phyloP scores from a whole-genome alignment of 2,888 invertebrate species.

The Stenolophus ochropezus region DNA sequence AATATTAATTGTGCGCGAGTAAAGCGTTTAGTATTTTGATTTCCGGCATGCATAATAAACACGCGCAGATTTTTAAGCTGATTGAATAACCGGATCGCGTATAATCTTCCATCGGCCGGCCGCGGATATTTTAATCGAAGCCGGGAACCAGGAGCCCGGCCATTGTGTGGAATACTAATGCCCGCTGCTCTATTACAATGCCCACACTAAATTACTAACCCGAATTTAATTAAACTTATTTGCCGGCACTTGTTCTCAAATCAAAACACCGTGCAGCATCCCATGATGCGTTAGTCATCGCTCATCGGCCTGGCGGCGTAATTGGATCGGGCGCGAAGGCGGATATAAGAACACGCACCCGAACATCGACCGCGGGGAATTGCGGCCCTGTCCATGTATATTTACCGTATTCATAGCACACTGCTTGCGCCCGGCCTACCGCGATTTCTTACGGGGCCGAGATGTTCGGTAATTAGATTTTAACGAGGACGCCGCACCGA shows the following conservation, averaged over 20 bases:
- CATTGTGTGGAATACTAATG: slow-evolving; percentile 45
- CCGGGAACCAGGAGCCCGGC: neutral
- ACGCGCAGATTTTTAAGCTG: slow-evolving; percentile 19
- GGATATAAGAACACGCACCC: neutral
- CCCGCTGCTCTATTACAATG: neutral
- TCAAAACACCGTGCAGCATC: neutral
- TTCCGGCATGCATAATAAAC: slow-evolving; percentile 27
- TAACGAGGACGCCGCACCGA: slow-evolving; percentile 25
- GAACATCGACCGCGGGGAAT: slow-evolving; percentile 38
- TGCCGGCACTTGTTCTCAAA: neutral
- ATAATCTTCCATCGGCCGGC: slow-evolving; percentile 4
- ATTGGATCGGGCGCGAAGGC: neutral
- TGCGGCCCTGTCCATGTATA: slow-evolving; percentile 39
- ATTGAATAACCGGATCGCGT: slow-evolving; percentile 19
- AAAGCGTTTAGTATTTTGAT: slow-evolving; percentile 12
- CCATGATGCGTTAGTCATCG: neutral
- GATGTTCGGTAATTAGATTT: slow-evolving; percentile 39
- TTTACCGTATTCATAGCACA: slow-evolving; percentile 46
- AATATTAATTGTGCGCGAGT: neutral
- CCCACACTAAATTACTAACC: neutral
- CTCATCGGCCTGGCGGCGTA: neutral
- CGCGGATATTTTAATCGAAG: slow-evolving; percentile 48
- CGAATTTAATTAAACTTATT: slow-evolving; percentile 4
- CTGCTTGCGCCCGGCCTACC: neutral
- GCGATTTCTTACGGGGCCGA: neutral